Evolutionary conservation across 2,888 invertebrate species (phyloP), one percentile per base, ranked within the genome.

Genomic region (Mellilla xanthometata): DNA sequence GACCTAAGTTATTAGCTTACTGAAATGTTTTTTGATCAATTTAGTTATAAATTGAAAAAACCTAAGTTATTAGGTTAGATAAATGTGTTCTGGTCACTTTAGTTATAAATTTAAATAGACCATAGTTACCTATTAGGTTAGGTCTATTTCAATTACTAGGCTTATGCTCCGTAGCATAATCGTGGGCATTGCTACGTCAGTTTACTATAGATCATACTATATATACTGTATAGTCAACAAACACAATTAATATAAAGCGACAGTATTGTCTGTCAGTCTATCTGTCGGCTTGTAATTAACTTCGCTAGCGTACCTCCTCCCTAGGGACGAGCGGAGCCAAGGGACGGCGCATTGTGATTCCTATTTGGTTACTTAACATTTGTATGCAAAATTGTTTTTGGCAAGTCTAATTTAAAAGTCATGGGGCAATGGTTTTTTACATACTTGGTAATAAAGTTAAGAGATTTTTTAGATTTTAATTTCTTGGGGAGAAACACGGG

Each of bases 271-370:
- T 31, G 52, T 50, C 48, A 39, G 49, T 53, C 41, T 54, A 56
- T 49, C 50, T 52, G 56, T 36, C 38, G 32, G 52, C 50, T 58
- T 62, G 57, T 62, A 60, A 62, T 62, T 62, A 62, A 57, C 52
- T 54, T 22, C 41, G 47, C 44, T 43, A 39, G 12, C 4, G 12
- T 34, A 23, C 29, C 19, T 40, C 41, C 52, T 28, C 40, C 36
- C 39, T 28, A 46, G 46, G 32, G 22, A 19, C 12, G 13, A 13
- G 0, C 29, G 9, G 5, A 12, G 43, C 34, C 47, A 3, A 4
- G 39, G 47, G 41, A 47, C 12, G 15, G 6, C 13, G 45, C 29
- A 49, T 47, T 44, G 44, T 46, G 52, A 52, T 49, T 52, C 43
- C 50, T 52, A 52, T 51, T 54, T 51, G 47, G 54, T 54, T 53